Conservation (phyloP, 2,888 invertebrate genomes). For the Acanthoscelides obtectus region DNA sequence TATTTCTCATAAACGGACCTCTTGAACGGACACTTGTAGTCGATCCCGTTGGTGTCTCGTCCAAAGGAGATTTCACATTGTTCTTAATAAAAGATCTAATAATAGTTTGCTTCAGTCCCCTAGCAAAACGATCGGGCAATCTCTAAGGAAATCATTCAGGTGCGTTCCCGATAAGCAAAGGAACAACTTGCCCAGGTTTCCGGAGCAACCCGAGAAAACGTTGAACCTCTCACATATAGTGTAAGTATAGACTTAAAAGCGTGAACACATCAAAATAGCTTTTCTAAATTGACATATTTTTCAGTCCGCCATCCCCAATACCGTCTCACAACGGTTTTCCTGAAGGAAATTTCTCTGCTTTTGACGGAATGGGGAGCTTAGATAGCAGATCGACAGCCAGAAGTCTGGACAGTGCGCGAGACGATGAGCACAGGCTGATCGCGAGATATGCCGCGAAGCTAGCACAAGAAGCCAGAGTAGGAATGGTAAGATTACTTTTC, state of each 20-base stretch:
- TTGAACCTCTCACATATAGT: conserved; percentile 95
- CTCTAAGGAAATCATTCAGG: conserved; percentile 92
- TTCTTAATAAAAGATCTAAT: too few species aligned
- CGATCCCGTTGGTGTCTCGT: too few species aligned
- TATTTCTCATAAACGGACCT: too few species aligned
- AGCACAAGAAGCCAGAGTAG: conserved; percentile 83
- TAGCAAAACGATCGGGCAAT: conserved; percentile 94
- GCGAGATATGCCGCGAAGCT: conserved; percentile 94
- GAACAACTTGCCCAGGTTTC: conserved; percentile 79
- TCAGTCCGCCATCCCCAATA: conserved; percentile 85
- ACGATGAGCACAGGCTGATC: conserved; percentile 95
- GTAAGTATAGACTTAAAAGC: too few species aligned
- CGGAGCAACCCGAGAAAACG: conserved; percentile 90
- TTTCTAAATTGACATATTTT: too few species aligned
- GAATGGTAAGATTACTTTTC: conserved; percentile 55
- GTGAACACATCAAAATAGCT: too few species aligned
- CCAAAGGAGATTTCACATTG: too few species aligned
- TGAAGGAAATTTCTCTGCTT: conserved; percentile 62
- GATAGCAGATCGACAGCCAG: conserved; percentile 63
- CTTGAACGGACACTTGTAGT: too few species aligned
- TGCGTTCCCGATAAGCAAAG: conserved; percentile 91
- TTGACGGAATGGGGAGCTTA: conserved; percentile 69
- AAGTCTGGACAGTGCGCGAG: conserved; percentile 52
- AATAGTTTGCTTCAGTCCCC: conserved; percentile 76
- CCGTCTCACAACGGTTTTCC: conserved; percentile 92